Evolutionary conservation across 2,888 invertebrate species (phyloP).

Genomic region (Dicycla oo): DNA sequence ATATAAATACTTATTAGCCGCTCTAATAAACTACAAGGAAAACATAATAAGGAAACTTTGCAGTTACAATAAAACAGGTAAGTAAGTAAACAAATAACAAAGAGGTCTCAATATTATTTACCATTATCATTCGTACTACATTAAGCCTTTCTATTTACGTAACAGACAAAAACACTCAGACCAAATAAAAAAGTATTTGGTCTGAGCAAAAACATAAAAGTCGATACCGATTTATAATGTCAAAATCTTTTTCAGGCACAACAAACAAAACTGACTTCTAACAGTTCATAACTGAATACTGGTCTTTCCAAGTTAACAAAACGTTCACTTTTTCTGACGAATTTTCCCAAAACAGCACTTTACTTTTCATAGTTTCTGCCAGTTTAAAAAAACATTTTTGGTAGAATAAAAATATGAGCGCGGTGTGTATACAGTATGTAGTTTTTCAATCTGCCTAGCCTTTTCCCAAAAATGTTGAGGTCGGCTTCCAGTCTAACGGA

Average conservation of each 20-base stretch:
- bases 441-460: no score
- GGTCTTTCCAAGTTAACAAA: background rate
- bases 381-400: background rate
- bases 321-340: background rate
- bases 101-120: conserved; percentile 36
- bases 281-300: background rate
- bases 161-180: no score
- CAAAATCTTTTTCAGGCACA: background rate
- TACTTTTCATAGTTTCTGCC: background rate
- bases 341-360: background rate
- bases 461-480: no score
- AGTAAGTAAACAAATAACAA: conserved; percentile 29
- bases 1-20: conserved; percentile 6
- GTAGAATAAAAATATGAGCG: background rate
- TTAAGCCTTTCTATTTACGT: background rate
- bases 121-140: conserved; percentile 15
- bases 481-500: no score
- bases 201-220: background rate
- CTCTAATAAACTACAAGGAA: conserved; percentile 29
- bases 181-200: no score
- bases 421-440: no score
- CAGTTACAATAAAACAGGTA: conserved; percentile 13
- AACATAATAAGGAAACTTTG: conserved; percentile 51
- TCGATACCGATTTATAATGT: background rate
- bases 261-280: background rate